Evolutionary conservation across 2,888 invertebrate species (phyloP), one percentile per base, ranked within the genome.

Genomic region (Tipula confusa): DNA sequence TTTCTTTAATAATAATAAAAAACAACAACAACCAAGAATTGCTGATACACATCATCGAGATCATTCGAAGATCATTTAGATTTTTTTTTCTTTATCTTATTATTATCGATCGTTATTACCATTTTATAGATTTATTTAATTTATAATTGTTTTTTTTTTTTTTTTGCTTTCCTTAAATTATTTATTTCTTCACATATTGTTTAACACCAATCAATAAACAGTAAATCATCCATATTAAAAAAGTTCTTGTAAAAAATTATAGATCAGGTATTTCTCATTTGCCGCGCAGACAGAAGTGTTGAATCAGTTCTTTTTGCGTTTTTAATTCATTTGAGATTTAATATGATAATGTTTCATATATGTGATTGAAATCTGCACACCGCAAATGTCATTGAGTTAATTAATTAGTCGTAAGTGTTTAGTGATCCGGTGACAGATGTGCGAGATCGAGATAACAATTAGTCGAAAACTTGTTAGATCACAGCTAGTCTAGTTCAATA

Each of bases 151-250:
- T 64, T 64, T 38, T 38, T 38, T 2, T 11, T 38, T 11, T 38
- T 11, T 38, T 13, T n/a, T n/a, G n/a, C n/a, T n/a, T n/a, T n/a
- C n/a, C n/a, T 64, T 64, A 15, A 24, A 33, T 9, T 64, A 64
- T 64, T 64, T 64, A 64, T 64, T 64, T 64, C 64, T 80, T 31
- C 80, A 80, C 80, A 80, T 31, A 80, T 80, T 80, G 31, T 80
- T 80, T 80, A 80, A 80, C 80, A 80, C 80, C 80, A 80, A 80
- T 80, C 80, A 80, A 80, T 80, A 80, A 80, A 80, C 80, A 80
- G 80, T 80, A 80, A 80, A 80, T 80, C 80, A 80, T 80, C 31
- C 80, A 80, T 29, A 80, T 29, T 80, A 80, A 3, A 29, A 6
- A 1, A n/a, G n/a, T 11, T n/a, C 13, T 80, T 64, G 24, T 64